These are phyloP conservation scores for Scleropages formosus DNA, from an alignment of 2,797 vertebrate species.

Conservation along the genomic window DNA sequence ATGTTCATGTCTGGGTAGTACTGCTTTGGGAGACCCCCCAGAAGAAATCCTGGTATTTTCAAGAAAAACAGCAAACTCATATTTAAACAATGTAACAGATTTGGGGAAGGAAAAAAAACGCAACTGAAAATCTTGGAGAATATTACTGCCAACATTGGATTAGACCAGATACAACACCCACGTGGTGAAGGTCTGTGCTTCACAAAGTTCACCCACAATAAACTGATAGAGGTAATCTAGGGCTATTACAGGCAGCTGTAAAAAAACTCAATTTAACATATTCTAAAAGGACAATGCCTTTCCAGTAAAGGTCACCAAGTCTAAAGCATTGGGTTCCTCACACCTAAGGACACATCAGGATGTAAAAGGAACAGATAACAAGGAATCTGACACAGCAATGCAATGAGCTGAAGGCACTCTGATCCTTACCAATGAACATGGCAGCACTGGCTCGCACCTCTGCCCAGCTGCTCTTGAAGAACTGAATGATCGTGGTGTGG, in stretches of 20 bases:
- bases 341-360: too few relatives aligned
- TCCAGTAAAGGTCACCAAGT: not conserved
- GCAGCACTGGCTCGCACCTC: conserved; percentile 83
- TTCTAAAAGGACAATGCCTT: not conserved
- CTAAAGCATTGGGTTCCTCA: not conserved
- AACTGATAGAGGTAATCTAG: conserved; percentile 26
- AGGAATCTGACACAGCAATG: not conserved
- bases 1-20: conserved; percentile 73
- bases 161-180: conserved; percentile 1
- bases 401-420: too few relatives aligned
- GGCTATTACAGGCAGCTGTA: not conserved
- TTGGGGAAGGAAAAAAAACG: not conserved
- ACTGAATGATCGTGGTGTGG: conserved; percentile 82
- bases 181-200: not conserved
- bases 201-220: conserved; percentile 29
- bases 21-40: conserved; percentile 72
- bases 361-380: not conserved
- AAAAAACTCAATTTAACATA: not conserved
- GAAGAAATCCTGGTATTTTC: conserved; percentile 65
- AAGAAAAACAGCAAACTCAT: not conserved
- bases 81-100: not conserved
- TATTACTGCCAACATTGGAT: not conserved
- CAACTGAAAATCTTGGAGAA: conserved; percentile 1
- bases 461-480: conserved; percentile 91
- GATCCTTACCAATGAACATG: conserved; percentile 82